These are phyloP conservation scores for Drosophila ezoana DNA, from an alignment of 2,888 invertebrate genomes.

Conservation along the genomic window DNA sequence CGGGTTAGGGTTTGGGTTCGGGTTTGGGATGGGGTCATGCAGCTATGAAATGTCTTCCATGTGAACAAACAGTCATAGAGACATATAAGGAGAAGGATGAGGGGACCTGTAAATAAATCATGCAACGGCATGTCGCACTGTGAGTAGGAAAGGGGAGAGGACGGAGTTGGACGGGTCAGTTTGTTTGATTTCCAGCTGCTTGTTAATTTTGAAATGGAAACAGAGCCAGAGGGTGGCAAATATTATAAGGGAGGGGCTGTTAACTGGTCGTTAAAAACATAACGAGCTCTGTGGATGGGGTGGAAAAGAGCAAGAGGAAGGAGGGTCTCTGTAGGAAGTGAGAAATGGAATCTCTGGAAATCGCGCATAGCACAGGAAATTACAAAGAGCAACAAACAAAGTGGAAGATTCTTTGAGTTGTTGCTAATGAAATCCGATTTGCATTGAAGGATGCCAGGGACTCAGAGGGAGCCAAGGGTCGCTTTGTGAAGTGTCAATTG, in stretches of 20 bases:
- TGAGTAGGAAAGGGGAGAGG: not conserved
- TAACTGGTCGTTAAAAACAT: slow-evolving; percentile 65
- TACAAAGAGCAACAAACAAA: slow-evolving; percentile 47
- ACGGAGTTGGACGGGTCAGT: slow-evolving; percentile 41
- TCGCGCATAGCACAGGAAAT: slow-evolving; percentile 24
- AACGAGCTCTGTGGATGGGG: slow-evolving; percentile 32
- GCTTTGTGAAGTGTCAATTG: slow-evolving; percentile 43
- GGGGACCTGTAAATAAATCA: slow-evolving; percentile 42
- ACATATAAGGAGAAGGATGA: slow-evolving; percentile 8
- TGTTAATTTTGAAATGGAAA: slow-evolving; percentile 47
- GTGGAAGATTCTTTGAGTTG: slow-evolving; percentile 50
- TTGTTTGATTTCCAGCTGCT: slow-evolving; percentile 55
- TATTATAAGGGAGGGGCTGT: slow-evolving; percentile 18
- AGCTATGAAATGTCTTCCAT: slow-evolving; percentile 56
- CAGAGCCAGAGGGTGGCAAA: slow-evolving; percentile 22
- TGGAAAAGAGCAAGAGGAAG: not conserved
- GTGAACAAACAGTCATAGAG: slow-evolving; percentile 54
- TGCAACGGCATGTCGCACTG: slow-evolving; percentile 52
- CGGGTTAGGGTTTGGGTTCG: slow-evolving; percentile 7
- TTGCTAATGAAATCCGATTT: slow-evolving; percentile 52
- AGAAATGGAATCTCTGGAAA: slow-evolving; percentile 19
- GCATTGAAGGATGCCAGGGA: slow-evolving; percentile 4
- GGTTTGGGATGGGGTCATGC: slow-evolving; percentile 37
- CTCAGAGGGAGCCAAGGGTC: not conserved
- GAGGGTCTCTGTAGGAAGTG: not conserved